These are phyloP conservation scores for Alloscopus bannaensis DNA, from an alignment of 2,888 invertebrate genomes.

Conservation along the genomic window DNA sequence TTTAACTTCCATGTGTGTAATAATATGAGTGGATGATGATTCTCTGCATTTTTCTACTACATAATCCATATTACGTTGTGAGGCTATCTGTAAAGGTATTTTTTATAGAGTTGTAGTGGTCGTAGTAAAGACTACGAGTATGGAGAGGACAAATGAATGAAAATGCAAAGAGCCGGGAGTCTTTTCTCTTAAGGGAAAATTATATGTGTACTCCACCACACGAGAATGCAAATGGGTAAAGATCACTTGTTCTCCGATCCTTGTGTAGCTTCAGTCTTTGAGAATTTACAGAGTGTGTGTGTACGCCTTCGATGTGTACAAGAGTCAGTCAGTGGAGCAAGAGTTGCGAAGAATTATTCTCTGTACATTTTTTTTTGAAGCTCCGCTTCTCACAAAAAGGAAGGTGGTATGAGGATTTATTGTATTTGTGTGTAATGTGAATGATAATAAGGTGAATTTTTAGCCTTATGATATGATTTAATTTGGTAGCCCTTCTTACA, in stretches of 20 bases:
- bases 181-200: too few species aligned
- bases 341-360: not conserved
- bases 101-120: constrained; percentile 13
- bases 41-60: not conserved
- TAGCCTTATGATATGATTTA: not conserved
- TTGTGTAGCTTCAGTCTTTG: not conserved
- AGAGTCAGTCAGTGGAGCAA: constrained; percentile 59
- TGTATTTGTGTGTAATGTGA: not conserved
- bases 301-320: not conserved
- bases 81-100: not conserved
- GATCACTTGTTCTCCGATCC: constrained; percentile 49
- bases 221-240: constrained; percentile 45
- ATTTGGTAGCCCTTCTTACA: constrained; percentile 8
- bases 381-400: too few species aligned
- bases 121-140: constrained; percentile 14
- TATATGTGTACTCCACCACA: not conserved
- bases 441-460: not conserved
- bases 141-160: not conserved
- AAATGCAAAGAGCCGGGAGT: constrained; percentile 13
- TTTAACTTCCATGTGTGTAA: not conserved
- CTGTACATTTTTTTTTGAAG: too few species aligned
- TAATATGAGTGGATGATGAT: not conserved
- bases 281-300: too few species aligned
- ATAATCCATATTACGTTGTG: not conserved
- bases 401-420: not conserved